These are phyloP conservation scores for Hippocampus kuda DNA, from an alignment of 2,797 vertebrate genomes.

Conservation along the genomic window DNA sequence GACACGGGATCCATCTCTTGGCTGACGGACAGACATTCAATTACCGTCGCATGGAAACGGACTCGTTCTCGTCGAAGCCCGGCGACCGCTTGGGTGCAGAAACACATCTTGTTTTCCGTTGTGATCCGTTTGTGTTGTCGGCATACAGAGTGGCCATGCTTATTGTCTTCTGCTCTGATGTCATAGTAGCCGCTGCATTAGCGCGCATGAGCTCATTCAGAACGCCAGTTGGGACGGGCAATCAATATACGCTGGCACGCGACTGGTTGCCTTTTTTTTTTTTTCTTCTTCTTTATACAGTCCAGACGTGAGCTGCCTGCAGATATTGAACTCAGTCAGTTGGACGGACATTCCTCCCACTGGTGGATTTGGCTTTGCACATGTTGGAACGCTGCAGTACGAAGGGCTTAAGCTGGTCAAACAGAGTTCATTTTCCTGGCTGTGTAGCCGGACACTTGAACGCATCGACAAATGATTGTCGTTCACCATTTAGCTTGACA, in stretches of 20 bases:
- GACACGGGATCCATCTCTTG: background rate
- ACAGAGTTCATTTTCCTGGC: background rate
- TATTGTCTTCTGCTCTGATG: background rate
- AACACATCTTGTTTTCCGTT: background rate
- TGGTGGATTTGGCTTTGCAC: background rate
- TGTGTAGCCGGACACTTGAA: background rate
- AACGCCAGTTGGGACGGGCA: background rate
- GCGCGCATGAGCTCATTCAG: background rate
- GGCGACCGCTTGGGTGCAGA: background rate
- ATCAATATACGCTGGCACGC: constrained; percentile 1
- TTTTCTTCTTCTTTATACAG: background rate
- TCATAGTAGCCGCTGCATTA: background rate
- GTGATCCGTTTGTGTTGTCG: background rate
- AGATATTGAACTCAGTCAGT: background rate
- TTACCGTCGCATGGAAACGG: background rate
- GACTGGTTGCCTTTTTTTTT: background rate
- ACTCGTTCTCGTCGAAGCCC: too few relatives aligned
- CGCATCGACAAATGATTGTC: background rate
- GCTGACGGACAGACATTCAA: constrained; percentile 4
- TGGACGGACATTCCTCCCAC: background rate
- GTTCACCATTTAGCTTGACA: background rate
- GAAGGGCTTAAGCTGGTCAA: background rate
- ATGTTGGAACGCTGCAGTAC: background rate
- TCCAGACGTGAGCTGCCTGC: constrained; percentile 1
- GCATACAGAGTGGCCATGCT: background rate